Evolutionary conservation across 2,888 invertebrate species (phyloP), one percentile per base, ranked within the genome.

Genomic region (Drosophila helvetica): DNA sequence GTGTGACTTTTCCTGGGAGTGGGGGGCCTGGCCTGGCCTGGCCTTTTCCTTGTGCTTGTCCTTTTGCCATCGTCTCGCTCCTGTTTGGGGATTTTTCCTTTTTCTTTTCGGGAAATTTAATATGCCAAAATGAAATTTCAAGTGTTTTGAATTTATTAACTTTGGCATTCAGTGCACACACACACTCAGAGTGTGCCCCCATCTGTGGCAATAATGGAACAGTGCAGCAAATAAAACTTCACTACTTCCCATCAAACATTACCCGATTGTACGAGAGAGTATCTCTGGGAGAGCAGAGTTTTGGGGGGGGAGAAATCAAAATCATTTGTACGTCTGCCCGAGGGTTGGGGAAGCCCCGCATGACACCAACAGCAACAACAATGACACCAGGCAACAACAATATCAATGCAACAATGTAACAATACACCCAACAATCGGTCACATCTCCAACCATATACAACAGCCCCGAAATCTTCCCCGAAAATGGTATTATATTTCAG

Each of bases 141-240:
- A 84, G 82, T 82, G 83, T 73, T 81, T 84, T 86, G 81, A 81
- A 84, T 84, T 84, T 81, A 84, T 84, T 75, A 78, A 74, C 75
- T 74, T 59, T 64, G 38, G 38, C 67, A 61, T 74, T 64, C 60
- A 56, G 51, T 45, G 54, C 53, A 54, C 6, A 51, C 30, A 15
- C 51, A 27, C 38, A 15, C 33, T 2, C 38, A 8, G 12, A 52
- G 30, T 30, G 10, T 52, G 47, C 52, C 53, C 52, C 47, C 61
- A 30, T 43, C 54, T 52, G 46, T 30, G 68, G 77, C 70, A 73
- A 82, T 80, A 80, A 78, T 68, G 66, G 64, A 68, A 77, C 65
- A 75, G 73, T 80, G 80, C 71, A 71, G 63, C 83, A 73, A 70
- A 75, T 67, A 71, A 64, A 73, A 70, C 58, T 27, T 33, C 30